These are phyloP conservation scores for Hyles euphorbiae DNA, from an alignment of 1,140 invertebrate species.

Conservation along the genomic window DNA sequence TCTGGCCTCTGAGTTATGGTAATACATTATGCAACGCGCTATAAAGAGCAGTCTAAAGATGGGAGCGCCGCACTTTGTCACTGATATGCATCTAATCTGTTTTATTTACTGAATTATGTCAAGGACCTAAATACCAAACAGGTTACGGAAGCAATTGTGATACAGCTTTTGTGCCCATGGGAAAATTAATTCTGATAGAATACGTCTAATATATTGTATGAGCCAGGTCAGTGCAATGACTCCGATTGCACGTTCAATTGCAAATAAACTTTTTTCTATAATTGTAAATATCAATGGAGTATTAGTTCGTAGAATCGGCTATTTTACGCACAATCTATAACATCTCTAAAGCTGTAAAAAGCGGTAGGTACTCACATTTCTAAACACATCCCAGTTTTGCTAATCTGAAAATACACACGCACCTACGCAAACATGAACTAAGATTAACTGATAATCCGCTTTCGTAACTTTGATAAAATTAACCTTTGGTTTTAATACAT, in stretches of 20 bases:
- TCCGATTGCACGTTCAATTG: too few relatives aligned
- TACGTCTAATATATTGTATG: too few relatives aligned
- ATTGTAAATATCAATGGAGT: too few relatives aligned
- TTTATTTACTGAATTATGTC: conserved; percentile 43
- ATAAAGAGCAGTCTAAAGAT: conserved; percentile 20
- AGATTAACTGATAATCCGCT: conserved; percentile 27
- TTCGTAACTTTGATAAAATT: conserved; percentile 37
- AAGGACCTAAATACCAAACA: conserved; percentile 42
- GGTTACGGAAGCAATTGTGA: conserved; percentile 32
- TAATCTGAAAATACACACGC: not conserved
- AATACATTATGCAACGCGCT: conserved; percentile 20
- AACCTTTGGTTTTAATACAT: conserved; percentile 10
- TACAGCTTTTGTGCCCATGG: conserved; percentile 34
- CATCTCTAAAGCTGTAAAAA: too few relatives aligned
- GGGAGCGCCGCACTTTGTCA: conserved; percentile 31
- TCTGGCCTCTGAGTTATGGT: conserved; percentile 19
- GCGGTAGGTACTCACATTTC: too few relatives aligned
- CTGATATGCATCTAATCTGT: conserved; percentile 30
- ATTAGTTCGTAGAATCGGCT: too few relatives aligned
- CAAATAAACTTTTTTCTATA: too few relatives aligned
- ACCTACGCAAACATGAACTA: conserved; percentile 3
- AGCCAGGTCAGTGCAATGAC: too few relatives aligned
- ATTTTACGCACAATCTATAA: too few relatives aligned
- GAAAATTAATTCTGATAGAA: conserved; percentile 62
- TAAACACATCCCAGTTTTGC: too few relatives aligned